These are phyloP conservation scores for Lysandra coridon DNA, from an alignment of 2,888 invertebrate species.

Conservation along the genomic window DNA sequence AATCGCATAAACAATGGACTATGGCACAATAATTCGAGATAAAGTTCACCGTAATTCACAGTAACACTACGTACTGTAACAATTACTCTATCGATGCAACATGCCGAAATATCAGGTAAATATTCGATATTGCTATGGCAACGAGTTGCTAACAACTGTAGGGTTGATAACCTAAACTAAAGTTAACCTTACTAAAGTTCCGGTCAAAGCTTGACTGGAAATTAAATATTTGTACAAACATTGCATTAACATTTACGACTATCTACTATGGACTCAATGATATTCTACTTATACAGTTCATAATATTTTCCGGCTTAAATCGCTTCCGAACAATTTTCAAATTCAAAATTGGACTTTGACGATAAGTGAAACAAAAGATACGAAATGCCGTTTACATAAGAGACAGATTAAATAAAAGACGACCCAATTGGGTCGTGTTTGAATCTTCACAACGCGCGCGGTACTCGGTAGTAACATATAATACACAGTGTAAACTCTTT, in stretches of 20 bases:
- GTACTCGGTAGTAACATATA: too few relatives aligned
- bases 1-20: conserved; percentile 1
- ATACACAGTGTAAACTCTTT: too few relatives aligned
- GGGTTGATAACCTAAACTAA: conserved; percentile 32
- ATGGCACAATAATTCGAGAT: conserved; percentile 12
- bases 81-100: conserved; percentile 6
- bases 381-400: too few relatives aligned
- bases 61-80: background rate
- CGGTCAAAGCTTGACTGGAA: conserved; percentile 1
- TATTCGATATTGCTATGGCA: conserved; percentile 73
- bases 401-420: too few relatives aligned
- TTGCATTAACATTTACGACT: background rate
- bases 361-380: too few relatives aligned
- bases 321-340: too few relatives aligned
- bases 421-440: too few relatives aligned
- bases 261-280: background rate
- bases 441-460: too few relatives aligned
- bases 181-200: conserved; percentile 5
- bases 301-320: too few relatives aligned
- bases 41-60: background rate
- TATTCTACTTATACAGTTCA: too few relatives aligned
- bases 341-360: too few relatives aligned
- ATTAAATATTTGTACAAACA: background rate
- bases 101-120: conserved; percentile 47
- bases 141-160: conserved; percentile 63